A percentile compares a stretch with the other conserved stretches of the same genome.
Conservation (phyloP, 2,888 invertebrate genomes). For the Euproctis similis region DNA sequence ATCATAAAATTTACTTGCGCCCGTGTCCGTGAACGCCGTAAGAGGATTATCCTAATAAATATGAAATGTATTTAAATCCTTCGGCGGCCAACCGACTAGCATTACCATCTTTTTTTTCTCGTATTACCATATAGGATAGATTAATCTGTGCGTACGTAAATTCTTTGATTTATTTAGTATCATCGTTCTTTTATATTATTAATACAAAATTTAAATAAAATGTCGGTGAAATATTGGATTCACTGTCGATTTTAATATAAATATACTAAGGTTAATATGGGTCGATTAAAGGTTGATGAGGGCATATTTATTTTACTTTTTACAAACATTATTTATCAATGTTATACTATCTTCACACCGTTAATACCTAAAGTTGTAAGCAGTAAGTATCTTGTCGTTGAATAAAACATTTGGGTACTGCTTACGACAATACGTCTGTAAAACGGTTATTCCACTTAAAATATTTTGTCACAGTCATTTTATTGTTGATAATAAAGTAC, state of each 20-base stretch:
- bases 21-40: constrained; percentile 34
- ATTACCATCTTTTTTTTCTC: constrained; percentile 28
- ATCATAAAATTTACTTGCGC: constrained; percentile 28
- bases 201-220: constrained; percentile 7
- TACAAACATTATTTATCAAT: no score
- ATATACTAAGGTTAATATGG: no score
- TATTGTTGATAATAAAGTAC: neutral
- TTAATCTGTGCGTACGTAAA: constrained; percentile 26
- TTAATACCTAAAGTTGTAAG: no score
- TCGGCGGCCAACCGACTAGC: constrained; percentile 24
- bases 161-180: constrained; percentile 24
- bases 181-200: constrained; percentile 5
- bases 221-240: constrained; percentile 4
- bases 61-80: constrained; percentile 48
- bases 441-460: no score
- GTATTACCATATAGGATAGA: constrained; percentile 23
- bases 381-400: no score
- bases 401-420: no score
- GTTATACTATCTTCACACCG: no score
- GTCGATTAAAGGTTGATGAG: no score
- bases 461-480: no score
- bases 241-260: constrained; percentile 8
- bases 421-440: no score
- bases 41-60: constrained; percentile 67
- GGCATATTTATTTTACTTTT: no score